Base-by-base conservation (phyloP, 1,140 invertebrate genomes). In the Euura saliciscinereae region DNA sequence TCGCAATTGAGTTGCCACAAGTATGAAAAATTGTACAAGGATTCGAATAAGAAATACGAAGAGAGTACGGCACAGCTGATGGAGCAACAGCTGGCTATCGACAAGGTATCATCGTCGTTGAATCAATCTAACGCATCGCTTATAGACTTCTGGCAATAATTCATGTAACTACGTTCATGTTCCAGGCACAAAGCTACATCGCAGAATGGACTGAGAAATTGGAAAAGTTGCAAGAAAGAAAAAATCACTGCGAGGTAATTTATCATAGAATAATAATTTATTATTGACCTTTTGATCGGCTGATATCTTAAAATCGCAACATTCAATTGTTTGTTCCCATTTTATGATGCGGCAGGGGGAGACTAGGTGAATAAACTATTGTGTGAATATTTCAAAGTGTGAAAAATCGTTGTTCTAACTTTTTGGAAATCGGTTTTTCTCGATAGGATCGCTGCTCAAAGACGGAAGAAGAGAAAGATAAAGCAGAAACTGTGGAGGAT, bases 1-100 rank as follows among this genome's bases (percentile, higher is more conserved):
- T 68, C 83, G 4, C 76, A 85, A 65, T 42, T 85, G 10, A 10
- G 65, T 28, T 84, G 83, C 66, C 64, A 10, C 7, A 86, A 84
- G 66, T 66, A 85, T 3, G 71, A 78, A 2, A 73, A 59, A 59
- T 59, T 59, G 51, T 59, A 59, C 6, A 59, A 80, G 44, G 71
- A 79, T 5, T 73, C 86, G 43, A 78, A 80, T 45, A 73, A 75
- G n/a, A 75, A 72, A 5, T 74, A 80, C n/a, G 51, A 76, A 69
- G 43, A 66, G 3, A 51, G 77, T 11, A 46, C 81, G 69, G 43
- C 67, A 8, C 72, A 77, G 71, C 69, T 65, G 6, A 44, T 28
- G 5, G 66, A 73, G 51, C 64, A 72, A 65, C 71, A 78, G 74
- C 45, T 43, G 44, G 72, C 68, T 45, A 64, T 77, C 6, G 59